Percentiles rank a stretch among this genome's conserved stretches.
These are phyloP conservation scores for Platysternon megacephalum DNA, from an alignment of 2,113 vertebrate genomes.

Conservation along the genomic window DNA sequence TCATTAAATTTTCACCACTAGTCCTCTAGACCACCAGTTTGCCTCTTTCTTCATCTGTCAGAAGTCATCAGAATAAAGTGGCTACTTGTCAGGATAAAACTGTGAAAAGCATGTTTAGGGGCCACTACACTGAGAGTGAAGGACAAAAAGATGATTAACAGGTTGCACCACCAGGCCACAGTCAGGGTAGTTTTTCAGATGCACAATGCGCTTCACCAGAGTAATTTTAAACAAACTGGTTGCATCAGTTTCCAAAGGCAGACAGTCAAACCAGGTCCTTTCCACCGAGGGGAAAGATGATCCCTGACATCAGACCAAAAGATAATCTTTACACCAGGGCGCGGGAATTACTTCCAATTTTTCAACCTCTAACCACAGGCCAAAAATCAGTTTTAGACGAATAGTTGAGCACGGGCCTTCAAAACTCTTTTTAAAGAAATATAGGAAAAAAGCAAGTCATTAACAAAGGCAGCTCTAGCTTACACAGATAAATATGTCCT, in stretches of 20 bases:
- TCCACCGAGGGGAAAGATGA: neutral
- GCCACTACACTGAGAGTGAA: neutral
- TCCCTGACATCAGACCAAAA: neutral
- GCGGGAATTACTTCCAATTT: neutral
- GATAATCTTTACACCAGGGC: neutral
- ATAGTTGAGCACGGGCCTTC: neutral
- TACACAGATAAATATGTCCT: neutral
- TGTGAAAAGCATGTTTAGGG: neutral
- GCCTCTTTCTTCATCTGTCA: neutral
- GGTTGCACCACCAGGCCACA: neutral
- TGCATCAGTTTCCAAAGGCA: neutral
- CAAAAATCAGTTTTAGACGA: neutral
- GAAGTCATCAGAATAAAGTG: neutral
- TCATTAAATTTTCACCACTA: neutral
- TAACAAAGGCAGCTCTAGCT: neutral
- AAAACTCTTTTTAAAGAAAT: neutral
- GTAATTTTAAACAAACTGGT: neutral
- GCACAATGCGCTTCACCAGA: neutral
- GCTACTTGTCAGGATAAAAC: neutral
- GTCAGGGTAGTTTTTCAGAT: neutral
- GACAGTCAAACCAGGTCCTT: neutral
- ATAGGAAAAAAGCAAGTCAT: neutral
- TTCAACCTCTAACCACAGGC: neutral
- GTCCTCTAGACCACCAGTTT: neutral
- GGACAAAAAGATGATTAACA: neutral